These are phyloP conservation scores for Aphodius sticticus DNA, from an alignment of 2,888 invertebrate species.

Conservation along the genomic window DNA sequence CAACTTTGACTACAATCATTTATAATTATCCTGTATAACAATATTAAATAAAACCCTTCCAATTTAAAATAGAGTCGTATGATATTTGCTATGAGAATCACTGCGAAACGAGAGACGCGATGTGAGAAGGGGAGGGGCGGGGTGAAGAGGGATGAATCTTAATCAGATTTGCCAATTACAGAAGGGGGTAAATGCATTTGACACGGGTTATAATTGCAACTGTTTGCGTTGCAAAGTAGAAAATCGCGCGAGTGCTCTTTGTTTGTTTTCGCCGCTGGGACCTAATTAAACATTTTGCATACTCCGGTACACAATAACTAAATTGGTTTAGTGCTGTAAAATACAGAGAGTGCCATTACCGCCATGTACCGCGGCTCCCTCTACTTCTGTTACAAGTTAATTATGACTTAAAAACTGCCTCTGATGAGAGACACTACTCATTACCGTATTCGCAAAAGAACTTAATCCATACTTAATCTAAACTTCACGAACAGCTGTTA, in stretches of 20 bases:
- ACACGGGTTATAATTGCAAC: slow-evolving; percentile 24
- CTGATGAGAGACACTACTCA: not conserved
- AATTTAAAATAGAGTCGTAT: too few relatives aligned
- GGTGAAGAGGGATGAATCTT: not conserved
- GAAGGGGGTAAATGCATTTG: slow-evolving; percentile 10
- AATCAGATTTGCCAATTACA: slow-evolving; percentile 20
- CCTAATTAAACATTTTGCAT: slow-evolving; percentile 11
- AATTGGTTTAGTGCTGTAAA: not conserved
- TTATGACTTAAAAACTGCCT: not conserved
- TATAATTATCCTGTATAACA: too few relatives aligned
- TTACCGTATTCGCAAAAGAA: not conserved
- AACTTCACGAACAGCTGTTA: too few relatives aligned
- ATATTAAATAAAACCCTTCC: too few relatives aligned
- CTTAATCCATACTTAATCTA: not conserved
- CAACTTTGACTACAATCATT: too few relatives aligned
- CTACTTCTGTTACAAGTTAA: not conserved
- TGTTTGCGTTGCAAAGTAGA: slow-evolving; percentile 14
- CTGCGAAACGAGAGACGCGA: too few relatives aligned
- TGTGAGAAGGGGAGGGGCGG: too few relatives aligned
- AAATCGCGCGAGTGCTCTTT: not conserved
- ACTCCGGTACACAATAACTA: not conserved
- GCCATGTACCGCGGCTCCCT: not conserved
- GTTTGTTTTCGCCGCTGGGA: slow-evolving; percentile 6
- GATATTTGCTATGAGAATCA: too few relatives aligned
- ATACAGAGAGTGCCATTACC: not conserved